These are phyloP conservation scores for Eupithecia exiguata DNA, from an alignment of 2,888 invertebrate genomes.

Conservation along the genomic window DNA sequence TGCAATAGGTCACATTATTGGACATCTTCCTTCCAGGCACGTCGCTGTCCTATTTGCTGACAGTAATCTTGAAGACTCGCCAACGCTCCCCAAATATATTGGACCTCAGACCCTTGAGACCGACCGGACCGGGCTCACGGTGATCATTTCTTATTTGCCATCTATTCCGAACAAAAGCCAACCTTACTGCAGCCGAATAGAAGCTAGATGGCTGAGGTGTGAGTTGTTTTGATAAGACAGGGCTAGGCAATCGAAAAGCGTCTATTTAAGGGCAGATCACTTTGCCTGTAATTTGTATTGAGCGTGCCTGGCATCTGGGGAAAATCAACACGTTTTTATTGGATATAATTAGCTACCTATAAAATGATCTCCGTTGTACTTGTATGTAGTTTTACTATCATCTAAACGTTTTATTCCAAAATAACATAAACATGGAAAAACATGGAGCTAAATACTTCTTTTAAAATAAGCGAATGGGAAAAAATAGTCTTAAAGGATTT, in stretches of 20 bases:
- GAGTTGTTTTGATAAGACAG: constrained; percentile 66
- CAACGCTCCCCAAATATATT: constrained; percentile 69
- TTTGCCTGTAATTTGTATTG: constrained; percentile 74
- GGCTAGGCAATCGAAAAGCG: constrained; percentile 67
- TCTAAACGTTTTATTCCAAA: too few species aligned
- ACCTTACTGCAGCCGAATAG: constrained; percentile 31
- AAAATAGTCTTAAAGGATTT: neutral
- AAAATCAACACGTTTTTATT: constrained; percentile 45
- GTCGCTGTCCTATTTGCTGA: constrained; percentile 73
- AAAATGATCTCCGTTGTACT: neutral
- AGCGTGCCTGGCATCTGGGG: constrained; percentile 63
- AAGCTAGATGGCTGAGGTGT: constrained; percentile 30
- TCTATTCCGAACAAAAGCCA: constrained; percentile 34
- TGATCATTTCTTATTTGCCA: constrained; percentile 59
- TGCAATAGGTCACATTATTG: constrained; percentile 60
- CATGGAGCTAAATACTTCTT: neutral
- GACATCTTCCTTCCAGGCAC: constrained; percentile 65
- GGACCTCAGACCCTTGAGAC: constrained; percentile 73
- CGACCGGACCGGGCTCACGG: constrained; percentile 53
- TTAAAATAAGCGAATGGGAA: neutral
- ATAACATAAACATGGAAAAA: too few species aligned
- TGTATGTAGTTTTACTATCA: neutral
- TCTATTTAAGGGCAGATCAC: constrained; percentile 71
- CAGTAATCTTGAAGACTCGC: constrained; percentile 74
- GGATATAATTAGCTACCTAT: constrained; percentile 41